phyloP scores from a whole-genome alignment of 2,888 invertebrate genomes.

The Nyleta sp. region DNA sequence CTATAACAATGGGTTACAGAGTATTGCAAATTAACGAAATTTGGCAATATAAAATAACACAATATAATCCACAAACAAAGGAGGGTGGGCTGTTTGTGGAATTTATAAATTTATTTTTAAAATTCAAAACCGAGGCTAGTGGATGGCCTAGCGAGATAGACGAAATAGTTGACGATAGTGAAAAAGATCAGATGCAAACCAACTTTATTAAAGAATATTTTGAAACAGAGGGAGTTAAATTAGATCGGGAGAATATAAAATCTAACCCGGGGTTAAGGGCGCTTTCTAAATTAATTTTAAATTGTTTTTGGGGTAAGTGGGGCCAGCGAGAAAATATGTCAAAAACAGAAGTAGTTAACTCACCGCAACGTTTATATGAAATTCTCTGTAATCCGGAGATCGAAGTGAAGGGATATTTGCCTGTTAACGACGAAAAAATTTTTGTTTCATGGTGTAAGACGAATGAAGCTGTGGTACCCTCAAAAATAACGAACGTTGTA shows the following conservation, averaged over 20 bases:
- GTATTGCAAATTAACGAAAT: conserved; percentile 21
- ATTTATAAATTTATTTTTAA: conserved; percentile 36
- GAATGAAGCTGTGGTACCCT: neutral
- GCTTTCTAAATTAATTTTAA: conserved; percentile 13
- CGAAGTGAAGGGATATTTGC: neutral
- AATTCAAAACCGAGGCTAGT: conserved; percentile 18
- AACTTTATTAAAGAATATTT: no score
- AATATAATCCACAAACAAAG: neutral
- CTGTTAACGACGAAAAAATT: conserved; percentile 7
- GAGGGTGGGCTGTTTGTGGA: conserved; percentile 13
- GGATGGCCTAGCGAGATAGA: no score
- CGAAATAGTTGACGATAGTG: no score
- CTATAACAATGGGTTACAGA: conserved; percentile 8
- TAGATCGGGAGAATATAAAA: neutral
- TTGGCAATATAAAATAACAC: conserved; percentile 28
- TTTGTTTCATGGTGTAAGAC: neutral
- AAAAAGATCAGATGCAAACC: no score
- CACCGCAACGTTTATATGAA: neutral
- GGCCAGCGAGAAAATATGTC: conserved; percentile 12
- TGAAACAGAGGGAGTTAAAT: conserved; percentile 1
- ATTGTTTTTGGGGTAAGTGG: conserved; percentile 39
- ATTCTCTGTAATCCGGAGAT: neutral
- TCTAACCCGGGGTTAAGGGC: conserved; percentile 13
- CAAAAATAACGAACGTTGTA: neutral
- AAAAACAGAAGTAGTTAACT: neutral